Conservation (phyloP, 2,797 vertebrate species). For the Sparidentex hasta region DNA sequence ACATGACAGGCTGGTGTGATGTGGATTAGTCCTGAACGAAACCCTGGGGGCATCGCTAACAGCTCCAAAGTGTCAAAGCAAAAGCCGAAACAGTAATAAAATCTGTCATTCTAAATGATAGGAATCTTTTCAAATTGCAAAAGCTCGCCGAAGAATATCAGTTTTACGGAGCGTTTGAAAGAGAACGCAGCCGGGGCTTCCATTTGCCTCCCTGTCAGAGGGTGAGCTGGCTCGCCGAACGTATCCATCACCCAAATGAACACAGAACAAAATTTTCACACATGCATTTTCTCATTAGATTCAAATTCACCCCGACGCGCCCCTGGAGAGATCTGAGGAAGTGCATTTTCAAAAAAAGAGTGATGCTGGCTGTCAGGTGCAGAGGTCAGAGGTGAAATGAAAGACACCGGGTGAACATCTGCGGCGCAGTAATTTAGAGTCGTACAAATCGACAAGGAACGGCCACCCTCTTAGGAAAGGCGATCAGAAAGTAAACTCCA, state of each 20-base stretch:
- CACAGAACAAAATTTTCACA: constrained; percentile 71
- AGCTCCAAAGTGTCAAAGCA: constrained; percentile 67
- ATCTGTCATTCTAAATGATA: constrained; percentile 57
- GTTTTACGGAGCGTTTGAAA: constrained; percentile 50
- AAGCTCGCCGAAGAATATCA: constrained; percentile 40
- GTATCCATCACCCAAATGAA: constrained; percentile 80
- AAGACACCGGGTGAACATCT: constrained; percentile 25
- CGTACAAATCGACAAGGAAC: constrained; percentile 17
- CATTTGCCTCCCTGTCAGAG: constrained; percentile 67
- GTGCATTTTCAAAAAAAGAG: constrained; percentile 49
- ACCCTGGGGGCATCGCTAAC: constrained; percentile 54
- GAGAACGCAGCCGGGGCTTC: constrained; percentile 49
- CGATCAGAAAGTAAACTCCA: constrained; percentile 55
- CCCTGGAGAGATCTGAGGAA: constrained; percentile 39
- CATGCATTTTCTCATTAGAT: constrained; percentile 65
- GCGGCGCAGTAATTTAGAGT: constrained; percentile 13
- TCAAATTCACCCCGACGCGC: constrained; percentile 47
- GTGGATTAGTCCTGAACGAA: constrained; percentile 67
- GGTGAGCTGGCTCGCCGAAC: constrained; percentile 51
- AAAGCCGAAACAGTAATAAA: constrained; percentile 52
- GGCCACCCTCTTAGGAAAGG: not conserved
- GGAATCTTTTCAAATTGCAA: constrained; percentile 56
- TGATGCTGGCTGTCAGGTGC: constrained; percentile 31
- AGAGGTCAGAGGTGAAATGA: constrained; percentile 45
- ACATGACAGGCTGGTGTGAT: constrained; percentile 55